Evolutionary conservation across 2,797 vertebrate genomes (phyloP), one percentile per base, ranked within the genome.

Genomic region (Etheostoma perlongum): DNA sequence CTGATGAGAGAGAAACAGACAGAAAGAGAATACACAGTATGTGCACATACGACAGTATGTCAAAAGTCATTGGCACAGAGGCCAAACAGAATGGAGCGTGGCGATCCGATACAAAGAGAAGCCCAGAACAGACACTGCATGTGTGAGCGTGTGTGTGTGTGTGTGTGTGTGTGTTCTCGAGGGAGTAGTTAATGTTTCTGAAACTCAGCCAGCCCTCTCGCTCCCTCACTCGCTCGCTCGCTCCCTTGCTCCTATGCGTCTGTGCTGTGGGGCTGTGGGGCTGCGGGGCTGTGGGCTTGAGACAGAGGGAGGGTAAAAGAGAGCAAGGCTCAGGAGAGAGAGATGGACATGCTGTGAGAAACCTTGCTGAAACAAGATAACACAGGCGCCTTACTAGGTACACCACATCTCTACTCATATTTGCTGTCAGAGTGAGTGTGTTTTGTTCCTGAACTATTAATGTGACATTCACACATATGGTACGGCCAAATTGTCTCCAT

Each of bases 101-200:
- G 69, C 19, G 69, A 74, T 55, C 44, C 10, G 27, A 84, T 81
- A 47, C 58, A 63, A 74, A 72, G 53, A 36, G 62, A 70, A 77
- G 73, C 55, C 30, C 52, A 77, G 54, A 72, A 76, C 68, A 67
- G 67, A 55, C 49, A 62, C 61, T 75, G 60, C 68, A 36, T 75
- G 66, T 88, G 76, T 75, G 78, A 74, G 23, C 66, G 19, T 66
- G 21, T 65, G 48, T 40, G 30, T 62, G 30, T 40, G 30, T 60
- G 58, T 65, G 72, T 75, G 66, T 88, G 76, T 75, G 78, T 74
- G 23, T 66, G 27, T 12, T 84, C 90, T 85, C 68, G 2, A 61
- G 90, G 90, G 89, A 91, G 71, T 76, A 71, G 71, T 91, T 87
- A 78, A 83, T 84, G 82, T 92, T 87, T 91, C 74, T 85, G 82